A percentile compares a stretch with the other conserved stretches of the same genome.
These are phyloP conservation scores for Pavo muticus DNA, from an alignment of 2,113 vertebrate genomes.

Conservation along the genomic window DNA sequence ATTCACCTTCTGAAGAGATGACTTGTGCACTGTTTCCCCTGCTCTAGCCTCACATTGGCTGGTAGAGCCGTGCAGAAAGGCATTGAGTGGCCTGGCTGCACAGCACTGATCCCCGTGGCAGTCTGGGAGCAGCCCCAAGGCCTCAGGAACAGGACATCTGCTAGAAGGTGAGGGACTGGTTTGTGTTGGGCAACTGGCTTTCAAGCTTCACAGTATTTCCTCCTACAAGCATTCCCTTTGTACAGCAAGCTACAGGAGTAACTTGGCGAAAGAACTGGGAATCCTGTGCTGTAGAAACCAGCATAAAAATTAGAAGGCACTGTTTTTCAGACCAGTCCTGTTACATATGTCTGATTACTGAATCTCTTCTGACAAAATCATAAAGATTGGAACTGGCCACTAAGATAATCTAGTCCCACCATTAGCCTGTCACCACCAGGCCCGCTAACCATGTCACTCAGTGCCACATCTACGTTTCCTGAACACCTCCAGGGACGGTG, in stretches of 20 bases:
- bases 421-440: no score
- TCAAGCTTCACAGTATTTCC: background rate
- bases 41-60: background rate
- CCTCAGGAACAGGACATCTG: background rate
- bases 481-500: no score
- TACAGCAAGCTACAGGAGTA: background rate
- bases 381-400: no score
- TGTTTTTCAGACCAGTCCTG: background rate
- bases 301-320: background rate
- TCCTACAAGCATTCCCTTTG: background rate
- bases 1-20: background rate
- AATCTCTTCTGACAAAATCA: background rate
- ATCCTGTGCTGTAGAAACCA: background rate
- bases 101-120: background rate
- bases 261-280: background rate
- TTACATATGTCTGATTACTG: background rate
- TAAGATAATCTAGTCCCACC: no score
- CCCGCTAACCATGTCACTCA: no score
- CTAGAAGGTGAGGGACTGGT: background rate
- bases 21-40: background rate
- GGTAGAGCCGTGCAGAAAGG: background rate
- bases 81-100: fast-evolving
- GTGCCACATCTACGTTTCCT: no score
- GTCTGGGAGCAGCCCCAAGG: background rate
- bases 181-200: background rate